Conservation (phyloP, 2,113 vertebrate genomes). For the Pheucticus melanocephalus region DNA sequence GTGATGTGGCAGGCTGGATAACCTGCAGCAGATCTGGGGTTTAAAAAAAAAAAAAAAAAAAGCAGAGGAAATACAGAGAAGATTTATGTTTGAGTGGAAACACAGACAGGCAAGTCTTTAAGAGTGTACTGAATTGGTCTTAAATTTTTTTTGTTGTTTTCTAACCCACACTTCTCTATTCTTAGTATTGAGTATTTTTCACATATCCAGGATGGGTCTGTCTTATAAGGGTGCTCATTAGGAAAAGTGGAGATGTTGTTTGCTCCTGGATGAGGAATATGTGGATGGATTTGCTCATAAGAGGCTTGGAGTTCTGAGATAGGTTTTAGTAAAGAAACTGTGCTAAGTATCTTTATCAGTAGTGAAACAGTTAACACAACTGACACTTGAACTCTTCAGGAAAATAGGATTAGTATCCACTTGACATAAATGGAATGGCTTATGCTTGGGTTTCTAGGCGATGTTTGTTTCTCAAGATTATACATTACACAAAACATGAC, state of each 20-base stretch:
- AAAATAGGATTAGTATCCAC: background rate
- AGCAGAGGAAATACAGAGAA: background rate
- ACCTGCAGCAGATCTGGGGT: background rate
- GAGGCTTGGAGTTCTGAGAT: background rate
- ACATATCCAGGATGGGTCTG: background rate
- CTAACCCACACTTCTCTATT: background rate
- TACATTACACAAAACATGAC: background rate
- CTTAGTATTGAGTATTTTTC: background rate
- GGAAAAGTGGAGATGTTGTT: background rate
- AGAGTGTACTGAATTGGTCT: background rate
- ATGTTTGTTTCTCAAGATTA: background rate
- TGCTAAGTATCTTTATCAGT: background rate
- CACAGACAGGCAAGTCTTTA: background rate
- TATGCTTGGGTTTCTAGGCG: background rate
- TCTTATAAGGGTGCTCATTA: background rate
- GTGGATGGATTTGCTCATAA: background rate
- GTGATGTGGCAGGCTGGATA: constrained; percentile 12
- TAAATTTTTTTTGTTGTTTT: background rate
- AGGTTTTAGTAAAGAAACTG: background rate
- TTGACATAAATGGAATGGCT: background rate
- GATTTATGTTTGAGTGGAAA: background rate
- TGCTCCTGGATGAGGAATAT: background rate
- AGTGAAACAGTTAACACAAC: background rate
- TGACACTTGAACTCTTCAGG: background rate
- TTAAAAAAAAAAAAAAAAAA: background rate